Evolutionary conservation across 2,797 vertebrate species (phyloP).

Genomic region (Percopsis omiscomaycus): DNA sequence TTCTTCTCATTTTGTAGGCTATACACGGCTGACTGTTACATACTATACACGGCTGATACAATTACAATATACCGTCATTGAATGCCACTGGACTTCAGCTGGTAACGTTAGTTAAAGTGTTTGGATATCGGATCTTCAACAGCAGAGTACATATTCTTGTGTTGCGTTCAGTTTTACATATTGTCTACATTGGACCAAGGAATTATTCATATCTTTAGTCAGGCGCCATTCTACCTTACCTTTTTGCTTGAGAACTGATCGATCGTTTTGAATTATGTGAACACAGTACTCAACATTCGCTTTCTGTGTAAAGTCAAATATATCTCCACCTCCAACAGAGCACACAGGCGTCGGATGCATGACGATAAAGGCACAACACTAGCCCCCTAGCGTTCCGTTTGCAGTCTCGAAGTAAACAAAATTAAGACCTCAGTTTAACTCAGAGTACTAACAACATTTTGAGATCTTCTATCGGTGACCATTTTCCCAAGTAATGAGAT

Average conservation of each 20-base stretch:
- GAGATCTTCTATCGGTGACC: conserved; percentile 23
- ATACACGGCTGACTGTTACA: background rate
- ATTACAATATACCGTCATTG: too few relatives aligned
- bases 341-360: conserved; percentile 65
- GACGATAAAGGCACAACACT: conserved; percentile 7
- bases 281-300: conserved; percentile 74
- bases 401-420: conserved; percentile 16
- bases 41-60: conserved; percentile 1
- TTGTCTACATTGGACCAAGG: too few relatives aligned
- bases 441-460: conserved; percentile 20
- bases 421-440: conserved; percentile 9
- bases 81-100: background rate
- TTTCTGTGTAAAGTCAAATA: conserved; percentile 77
- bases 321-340: conserved; percentile 56
- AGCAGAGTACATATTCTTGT: background rate
- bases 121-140: background rate
- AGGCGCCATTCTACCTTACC: conserved; percentile 58
- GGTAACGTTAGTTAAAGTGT: background rate
- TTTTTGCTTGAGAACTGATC: conserved; percentile 66
- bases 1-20: background rate
- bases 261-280: conserved; percentile 68
- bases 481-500: conserved; percentile 36
- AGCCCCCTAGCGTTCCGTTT: background rate
- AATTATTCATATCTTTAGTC: background rate
- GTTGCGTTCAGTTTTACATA: conserved; percentile 3